phyloP scores from a whole-genome alignment of 23 tunicate genomes.

The Corella eumyota region DNA sequence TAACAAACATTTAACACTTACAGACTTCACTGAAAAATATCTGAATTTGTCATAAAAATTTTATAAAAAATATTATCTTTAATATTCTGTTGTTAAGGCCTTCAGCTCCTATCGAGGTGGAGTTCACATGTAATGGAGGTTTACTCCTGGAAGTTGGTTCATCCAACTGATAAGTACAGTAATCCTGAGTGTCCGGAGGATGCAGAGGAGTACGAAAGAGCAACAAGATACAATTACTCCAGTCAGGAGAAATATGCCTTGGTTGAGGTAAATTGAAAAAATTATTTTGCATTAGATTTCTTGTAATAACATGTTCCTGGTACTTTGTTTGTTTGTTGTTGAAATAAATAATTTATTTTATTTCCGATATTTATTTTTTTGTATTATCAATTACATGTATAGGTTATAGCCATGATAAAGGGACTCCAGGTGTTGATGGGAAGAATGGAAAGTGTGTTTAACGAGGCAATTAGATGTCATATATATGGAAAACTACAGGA shows the following conservation, averaged over 20 bases:
- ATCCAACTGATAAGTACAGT: slow-evolving; percentile 85
- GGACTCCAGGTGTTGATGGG: slow-evolving; percentile 97
- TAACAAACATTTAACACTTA: no score
- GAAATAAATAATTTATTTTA: background rate
- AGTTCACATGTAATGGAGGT: slow-evolving; percentile 98
- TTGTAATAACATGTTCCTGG: no score
- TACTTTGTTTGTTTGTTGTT: no score
- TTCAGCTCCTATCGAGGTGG: slow-evolving; percentile 78
- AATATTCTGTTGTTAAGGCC: slow-evolving; percentile 9
- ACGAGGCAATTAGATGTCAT: slow-evolving; percentile 79
- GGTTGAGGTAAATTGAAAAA: slow-evolving; percentile 55
- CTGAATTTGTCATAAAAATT: no score
- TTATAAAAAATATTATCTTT: background rate
- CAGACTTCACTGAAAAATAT: no score
- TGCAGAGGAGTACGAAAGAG: slow-evolving; percentile 97
- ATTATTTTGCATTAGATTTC: no score
- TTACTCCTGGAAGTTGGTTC: slow-evolving; percentile 96
- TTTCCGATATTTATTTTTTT: background rate
- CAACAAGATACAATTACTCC: slow-evolving; percentile 92
- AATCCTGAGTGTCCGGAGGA: slow-evolving; percentile 87
- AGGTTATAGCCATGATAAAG: slow-evolving; percentile 98
- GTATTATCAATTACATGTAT: background rate
- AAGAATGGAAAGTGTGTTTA: slow-evolving; percentile 91
- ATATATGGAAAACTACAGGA: slow-evolving; percentile 90
- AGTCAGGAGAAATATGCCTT: slow-evolving; percentile 96